These are phyloP conservation scores for Microcebus ravelobensis DNA, from an alignment of 2,113 vertebrate genomes.

Conservation along the genomic window DNA sequence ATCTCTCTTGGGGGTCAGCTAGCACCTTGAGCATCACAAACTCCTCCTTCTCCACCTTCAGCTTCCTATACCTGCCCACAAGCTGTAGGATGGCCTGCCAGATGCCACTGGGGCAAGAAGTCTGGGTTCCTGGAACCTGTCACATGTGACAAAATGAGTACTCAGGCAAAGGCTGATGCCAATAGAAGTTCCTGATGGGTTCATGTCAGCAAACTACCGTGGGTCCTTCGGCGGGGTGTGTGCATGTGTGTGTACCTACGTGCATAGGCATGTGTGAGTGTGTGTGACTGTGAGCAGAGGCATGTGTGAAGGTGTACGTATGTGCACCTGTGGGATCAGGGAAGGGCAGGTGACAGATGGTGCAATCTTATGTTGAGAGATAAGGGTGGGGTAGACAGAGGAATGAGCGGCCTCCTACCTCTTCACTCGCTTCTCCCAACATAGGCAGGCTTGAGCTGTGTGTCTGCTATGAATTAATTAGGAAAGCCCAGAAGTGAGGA, in stretches of 20 bases:
- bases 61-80: slow-evolving; percentile 89
- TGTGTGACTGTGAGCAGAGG: too few relatives aligned
- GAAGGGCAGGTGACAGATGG: not conserved
- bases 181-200: not conserved
- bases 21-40: slow-evolving; percentile 92
- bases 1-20: slow-evolving; percentile 86
- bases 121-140: not conserved
- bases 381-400: accelerated
- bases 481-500: not conserved
- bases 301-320: not conserved
- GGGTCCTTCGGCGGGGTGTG: not conserved
- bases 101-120: slow-evolving; percentile 32
- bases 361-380: accelerated
- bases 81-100: slow-evolving; percentile 91
- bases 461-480: not conserved
- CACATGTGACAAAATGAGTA: accelerated
- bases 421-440: not conserved
- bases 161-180: not conserved
- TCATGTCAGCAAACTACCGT: not conserved
- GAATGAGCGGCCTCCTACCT: not conserved
- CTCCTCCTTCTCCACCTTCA: slow-evolving; percentile 91
- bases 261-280: not conserved
- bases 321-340: not conserved
- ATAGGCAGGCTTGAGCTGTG: not conserved
- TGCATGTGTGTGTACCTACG: too few relatives aligned